A percentile compares a stretch with the other conserved stretches of the same genome.
Conservation (phyloP, 2,888 invertebrate genomes). For the Lycocerus yunnanus region DNA sequence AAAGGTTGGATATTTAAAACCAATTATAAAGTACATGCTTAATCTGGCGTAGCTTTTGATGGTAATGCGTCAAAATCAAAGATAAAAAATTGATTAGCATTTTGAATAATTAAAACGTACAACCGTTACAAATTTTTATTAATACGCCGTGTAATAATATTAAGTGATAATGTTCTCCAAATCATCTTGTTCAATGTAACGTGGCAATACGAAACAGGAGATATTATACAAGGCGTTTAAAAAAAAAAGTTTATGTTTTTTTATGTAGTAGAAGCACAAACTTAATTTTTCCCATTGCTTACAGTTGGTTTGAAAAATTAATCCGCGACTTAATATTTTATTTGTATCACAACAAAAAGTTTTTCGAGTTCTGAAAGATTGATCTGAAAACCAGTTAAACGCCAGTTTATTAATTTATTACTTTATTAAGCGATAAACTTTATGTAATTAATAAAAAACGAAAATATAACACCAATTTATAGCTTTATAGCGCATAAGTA, state of each 20-base stretch:
- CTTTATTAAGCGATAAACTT: not conserved
- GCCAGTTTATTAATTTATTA: not conserved
- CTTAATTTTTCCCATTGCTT: not conserved
- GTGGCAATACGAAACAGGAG: no score
- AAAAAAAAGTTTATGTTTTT: no score
- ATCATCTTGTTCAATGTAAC: not conserved
- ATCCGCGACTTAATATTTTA: not conserved
- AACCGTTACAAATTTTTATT: not conserved
- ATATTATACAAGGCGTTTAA: not conserved
- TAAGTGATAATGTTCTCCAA: not conserved
- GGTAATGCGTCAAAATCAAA: not conserved
- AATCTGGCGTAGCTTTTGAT: not conserved
- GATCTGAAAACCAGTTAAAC: not conserved
- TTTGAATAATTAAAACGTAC: not conserved
- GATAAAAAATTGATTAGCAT: not conserved
- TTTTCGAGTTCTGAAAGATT: not conserved
- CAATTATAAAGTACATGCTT: not conserved
- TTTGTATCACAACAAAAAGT: not conserved
- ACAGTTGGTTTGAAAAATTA: not conserved
- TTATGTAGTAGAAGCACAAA: no score
- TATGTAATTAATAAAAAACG: not conserved
- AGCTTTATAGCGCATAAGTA: not conserved
- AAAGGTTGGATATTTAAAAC: conserved; percentile 4
- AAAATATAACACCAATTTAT: not conserved
- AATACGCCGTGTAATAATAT: not conserved